Evolutionary conservation across 92 coral and sea anemone genomes (phyloP).

Genomic region (Heteractis magnifica): DNA sequence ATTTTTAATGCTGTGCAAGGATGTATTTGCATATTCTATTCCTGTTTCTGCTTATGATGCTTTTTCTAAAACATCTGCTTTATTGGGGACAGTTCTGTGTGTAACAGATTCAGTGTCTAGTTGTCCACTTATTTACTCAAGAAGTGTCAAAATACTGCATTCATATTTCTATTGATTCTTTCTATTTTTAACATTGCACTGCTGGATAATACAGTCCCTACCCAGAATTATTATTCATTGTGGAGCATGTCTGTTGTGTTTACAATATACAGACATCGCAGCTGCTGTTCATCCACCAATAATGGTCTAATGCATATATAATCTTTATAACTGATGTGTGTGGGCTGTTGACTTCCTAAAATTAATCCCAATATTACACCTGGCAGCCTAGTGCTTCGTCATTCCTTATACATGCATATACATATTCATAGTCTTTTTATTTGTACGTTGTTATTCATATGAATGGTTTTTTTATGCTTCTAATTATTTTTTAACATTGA

Average conservation of each 20-base stretch:
- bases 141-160: not conserved
- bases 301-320: not conserved
- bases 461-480: not conserved
- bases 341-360: not conserved
- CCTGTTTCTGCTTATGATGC: not conserved
- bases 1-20: not conserved
- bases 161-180: not conserved
- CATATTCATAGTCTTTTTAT: not conserved
- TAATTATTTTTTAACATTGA: not conserved
- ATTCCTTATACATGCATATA: not conserved
- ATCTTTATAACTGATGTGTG: not conserved
- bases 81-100: not conserved
- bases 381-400: not conserved
- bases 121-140: not conserved
- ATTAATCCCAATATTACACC: not conserved
- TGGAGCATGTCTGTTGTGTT: not conserved
- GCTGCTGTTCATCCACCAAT: conserved; percentile 3
- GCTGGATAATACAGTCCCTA: not conserved
- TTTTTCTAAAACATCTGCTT: not conserved
- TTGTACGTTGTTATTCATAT: not conserved
- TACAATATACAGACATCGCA: not conserved
- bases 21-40: not conserved
- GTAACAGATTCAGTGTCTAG: not conserved
- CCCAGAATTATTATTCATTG: not conserved
- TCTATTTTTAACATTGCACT: not conserved